Evolutionary conservation across 92 coral and sea anemone genomes (phyloP), one percentile per base, ranked within the genome.

Genomic region (Actinernus sp.): DNA sequence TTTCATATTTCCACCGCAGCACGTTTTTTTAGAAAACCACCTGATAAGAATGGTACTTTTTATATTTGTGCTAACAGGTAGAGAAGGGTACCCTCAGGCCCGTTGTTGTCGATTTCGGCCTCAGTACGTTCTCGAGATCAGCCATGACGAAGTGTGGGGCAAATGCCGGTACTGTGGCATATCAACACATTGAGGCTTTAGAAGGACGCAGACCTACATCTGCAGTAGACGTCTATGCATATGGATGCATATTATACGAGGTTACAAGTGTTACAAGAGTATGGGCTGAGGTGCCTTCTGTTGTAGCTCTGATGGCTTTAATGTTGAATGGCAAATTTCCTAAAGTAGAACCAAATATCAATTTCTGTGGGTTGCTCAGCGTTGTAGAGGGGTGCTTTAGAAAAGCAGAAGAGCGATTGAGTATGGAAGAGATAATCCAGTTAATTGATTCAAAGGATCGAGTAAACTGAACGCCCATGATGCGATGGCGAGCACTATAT

Each of bases 181-280:
- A 44, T 24, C 50, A 44, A 44, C 50, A 44, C 21, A 19, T 19
- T 16, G 50, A 44, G 17, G 50, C 50, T 24, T 1, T 44, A 16
- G 50, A 44, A 24, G 50, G 50, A 24, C 50, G 16, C 1, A 44
- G 21, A 16, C 50, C 50, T 24, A 44, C 0, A 44, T 19, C 50
- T 4, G 50, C 50, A 16, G 50, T 44, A n/a, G 50, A 44, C 50
- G 50, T 44, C 50, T 44, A 44, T 44, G 50, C 50, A 24, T 44
- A 44, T 44, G 50, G 50, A 24, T 44, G 50, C 21, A 44, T 44
- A 6, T 44, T 44, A 19, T 44, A 44, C 21, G 50, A 44, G 50
- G 50, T 24, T 24, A 16, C 50, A 19, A 44, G 21, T 44, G 21
- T 16, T 16, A 24, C 21, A 24, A 19, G 50, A 44, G 50, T 44